A percentile compares a stretch with the other conserved stretches of the same genome.
Conservation (phyloP, 2,113 vertebrate genomes). For the Plotosus lineatus region DNA sequence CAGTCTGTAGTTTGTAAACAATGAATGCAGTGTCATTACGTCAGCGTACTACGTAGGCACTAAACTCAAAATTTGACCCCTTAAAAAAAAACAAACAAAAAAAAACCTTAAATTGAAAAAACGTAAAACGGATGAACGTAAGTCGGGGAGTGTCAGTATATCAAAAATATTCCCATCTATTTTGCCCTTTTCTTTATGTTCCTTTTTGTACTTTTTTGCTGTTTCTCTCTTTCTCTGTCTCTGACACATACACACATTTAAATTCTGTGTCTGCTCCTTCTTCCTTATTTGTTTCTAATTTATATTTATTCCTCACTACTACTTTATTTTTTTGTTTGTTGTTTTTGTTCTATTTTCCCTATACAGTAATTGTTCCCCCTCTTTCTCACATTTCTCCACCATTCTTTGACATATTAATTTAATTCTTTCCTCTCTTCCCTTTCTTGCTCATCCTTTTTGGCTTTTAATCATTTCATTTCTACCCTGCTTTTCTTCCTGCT, state of each 20-base stretch:
- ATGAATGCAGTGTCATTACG: no score
- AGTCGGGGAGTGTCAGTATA: no score
- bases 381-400: not conserved
- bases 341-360: not conserved
- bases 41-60: no score
- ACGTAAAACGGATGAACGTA: no score
- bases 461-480: conserved; percentile 1
- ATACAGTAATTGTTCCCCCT: no score
- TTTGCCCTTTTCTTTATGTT: not conserved
- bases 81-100: no score
- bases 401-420: not conserved
- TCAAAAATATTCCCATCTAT: no score
- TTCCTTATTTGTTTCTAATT: not conserved
- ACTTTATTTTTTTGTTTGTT: not conserved
- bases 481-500: not conserved
- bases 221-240: not conserved
- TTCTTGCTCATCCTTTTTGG: not conserved
- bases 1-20: no score
- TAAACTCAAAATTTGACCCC: no score
- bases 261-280: not conserved
- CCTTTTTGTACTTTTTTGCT: not conserved
- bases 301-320: not conserved
- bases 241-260: no score
- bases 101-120: no score
- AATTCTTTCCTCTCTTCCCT: not conserved